These are phyloP conservation scores for Turritopsis dohrnii DNA, from an alignment of 30 jellyfish, hydroid and myxozoan species.

Conservation along the genomic window DNA sequence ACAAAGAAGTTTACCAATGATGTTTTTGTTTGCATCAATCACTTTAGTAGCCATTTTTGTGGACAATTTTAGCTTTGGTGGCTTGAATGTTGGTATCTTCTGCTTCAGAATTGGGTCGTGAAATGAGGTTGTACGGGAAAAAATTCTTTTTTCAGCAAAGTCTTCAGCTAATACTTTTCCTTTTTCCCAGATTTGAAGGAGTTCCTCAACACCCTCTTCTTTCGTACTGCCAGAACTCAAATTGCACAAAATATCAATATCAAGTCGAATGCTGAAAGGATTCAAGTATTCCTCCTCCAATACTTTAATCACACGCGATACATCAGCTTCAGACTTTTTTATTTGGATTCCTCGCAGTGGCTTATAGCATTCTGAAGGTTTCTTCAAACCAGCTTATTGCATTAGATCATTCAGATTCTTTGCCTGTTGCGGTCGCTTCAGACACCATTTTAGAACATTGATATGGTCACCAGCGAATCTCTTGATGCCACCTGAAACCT, in stretches of 20 bases:
- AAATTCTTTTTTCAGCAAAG: neutral
- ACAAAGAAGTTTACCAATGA: slow-evolving; percentile 28
- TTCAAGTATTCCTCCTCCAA: slow-evolving; percentile 32
- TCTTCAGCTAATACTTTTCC: slow-evolving; percentile 39
- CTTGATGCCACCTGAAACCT: slow-evolving; percentile 7
- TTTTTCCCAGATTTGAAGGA: slow-evolving; percentile 10
- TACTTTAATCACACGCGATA: slow-evolving; percentile 20
- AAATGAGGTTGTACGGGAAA: slow-evolving; percentile 5
- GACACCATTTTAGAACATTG: slow-evolving; percentile 42
- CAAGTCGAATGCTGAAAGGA: slow-evolving; percentile 38
- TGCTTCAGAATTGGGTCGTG: slow-evolving; percentile 32
- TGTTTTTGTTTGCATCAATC: slow-evolving; percentile 41
- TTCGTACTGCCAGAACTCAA: slow-evolving; percentile 29
- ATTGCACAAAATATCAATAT: slow-evolving; percentile 20
- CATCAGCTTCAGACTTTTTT: slow-evolving; percentile 25
- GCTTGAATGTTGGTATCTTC: slow-evolving; percentile 12
- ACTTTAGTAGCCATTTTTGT: slow-evolving; percentile 17
- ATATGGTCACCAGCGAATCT: slow-evolving; percentile 2
- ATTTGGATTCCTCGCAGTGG: slow-evolving; percentile 35
- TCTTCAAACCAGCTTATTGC: slow-evolving; percentile 29
- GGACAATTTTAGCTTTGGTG: neutral
- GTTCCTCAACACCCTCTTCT: neutral
- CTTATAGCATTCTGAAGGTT: slow-evolving; percentile 12
- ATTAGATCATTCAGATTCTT: slow-evolving; percentile 17
- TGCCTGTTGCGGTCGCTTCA: slow-evolving; percentile 41